phyloP scores from a whole-genome alignment of 2,113 vertebrate genomes.

The Polyodon spathula region DNA sequence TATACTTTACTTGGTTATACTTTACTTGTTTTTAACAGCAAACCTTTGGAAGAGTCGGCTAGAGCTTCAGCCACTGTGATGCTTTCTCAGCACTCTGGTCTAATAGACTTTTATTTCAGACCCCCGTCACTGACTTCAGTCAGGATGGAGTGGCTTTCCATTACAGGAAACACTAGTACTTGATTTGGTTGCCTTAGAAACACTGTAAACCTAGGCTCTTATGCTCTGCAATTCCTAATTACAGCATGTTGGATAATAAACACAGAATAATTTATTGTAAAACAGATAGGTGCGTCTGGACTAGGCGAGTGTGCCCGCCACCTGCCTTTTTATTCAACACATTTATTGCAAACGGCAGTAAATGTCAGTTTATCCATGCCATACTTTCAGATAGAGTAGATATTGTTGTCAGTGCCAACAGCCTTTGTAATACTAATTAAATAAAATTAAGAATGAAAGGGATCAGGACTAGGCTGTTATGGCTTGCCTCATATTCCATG shows the following conservation, averaged over 20 bases:
- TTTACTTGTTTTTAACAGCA: too few relatives aligned
- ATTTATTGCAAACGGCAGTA: background rate
- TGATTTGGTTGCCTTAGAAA: slow-evolving; percentile 15
- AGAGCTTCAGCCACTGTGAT: slow-evolving; percentile 12
- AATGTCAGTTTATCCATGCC: background rate
- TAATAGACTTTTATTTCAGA: slow-evolving; percentile 15
- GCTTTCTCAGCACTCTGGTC: slow-evolving; percentile 14
- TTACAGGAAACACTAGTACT: slow-evolving; percentile 4
- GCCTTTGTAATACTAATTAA: too few relatives aligned
- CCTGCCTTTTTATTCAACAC: background rate
- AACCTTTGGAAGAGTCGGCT: too few relatives aligned
- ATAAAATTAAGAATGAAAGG: too few relatives aligned
- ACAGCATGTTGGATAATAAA: background rate
- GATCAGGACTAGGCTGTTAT: too few relatives aligned
- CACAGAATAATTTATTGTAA: background rate
- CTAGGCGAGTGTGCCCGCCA: too few relatives aligned
- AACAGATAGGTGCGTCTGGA: background rate
- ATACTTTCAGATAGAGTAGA: too few relatives aligned
- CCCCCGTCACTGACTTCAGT: slow-evolving; percentile 11
- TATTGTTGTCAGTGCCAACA: too few relatives aligned
- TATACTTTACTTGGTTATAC: too few relatives aligned
- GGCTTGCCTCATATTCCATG: too few relatives aligned
- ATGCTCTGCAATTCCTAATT: background rate
- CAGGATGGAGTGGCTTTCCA: slow-evolving; percentile 15
- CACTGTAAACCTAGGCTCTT: background rate